A percentile compares a stretch with the other conserved stretches of the same genome.
Evolutionary conservation across 2,888 invertebrate species (phyloP).

Genomic region (Amblyjoppa fuscipennis): DNA sequence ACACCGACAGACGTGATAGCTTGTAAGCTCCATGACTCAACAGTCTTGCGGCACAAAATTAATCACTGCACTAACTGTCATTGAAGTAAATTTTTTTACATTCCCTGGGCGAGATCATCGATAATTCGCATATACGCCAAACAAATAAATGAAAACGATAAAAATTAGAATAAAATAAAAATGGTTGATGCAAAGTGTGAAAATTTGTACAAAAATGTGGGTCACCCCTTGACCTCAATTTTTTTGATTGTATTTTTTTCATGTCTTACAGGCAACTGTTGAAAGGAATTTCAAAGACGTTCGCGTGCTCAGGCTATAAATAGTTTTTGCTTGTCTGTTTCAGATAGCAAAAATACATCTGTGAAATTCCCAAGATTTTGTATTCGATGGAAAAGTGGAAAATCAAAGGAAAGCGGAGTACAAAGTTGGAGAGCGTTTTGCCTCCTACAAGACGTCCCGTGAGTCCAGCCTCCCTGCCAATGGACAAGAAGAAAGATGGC

Average conservation of each 20-base stretch:
- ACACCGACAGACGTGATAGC: conserved; percentile 21
- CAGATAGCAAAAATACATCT: conserved; percentile 36
- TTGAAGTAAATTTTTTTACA: not conserved
- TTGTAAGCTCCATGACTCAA: conserved; percentile 50
- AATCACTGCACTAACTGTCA: conserved; percentile 25
- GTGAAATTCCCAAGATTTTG: not conserved
- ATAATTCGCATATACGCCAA: not conserved
- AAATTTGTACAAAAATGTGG: conserved; percentile 44
- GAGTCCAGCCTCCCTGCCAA: conserved; percentile 59
- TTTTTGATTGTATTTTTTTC: not conserved
- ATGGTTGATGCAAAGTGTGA: not conserved
- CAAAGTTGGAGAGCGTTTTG: conserved; percentile 75
- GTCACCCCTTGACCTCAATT: conserved; percentile 53
- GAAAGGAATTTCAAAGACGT: not conserved
- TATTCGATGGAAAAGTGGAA: conserved; percentile 77
- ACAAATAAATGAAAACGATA: not conserved
- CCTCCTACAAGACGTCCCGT: conserved; percentile 74
- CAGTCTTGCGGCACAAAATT: conserved; percentile 48
- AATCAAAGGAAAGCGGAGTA: conserved; percentile 72
- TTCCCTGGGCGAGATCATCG: not conserved
- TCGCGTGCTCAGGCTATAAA: conserved; percentile 31
- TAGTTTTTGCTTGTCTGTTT: conserved; percentile 33
- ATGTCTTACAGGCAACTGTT: not conserved
- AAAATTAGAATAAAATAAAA: not conserved
- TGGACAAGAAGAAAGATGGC: conserved; percentile 88